These are phyloP conservation scores for Syngnathus rostellatus DNA, from an alignment of 2,797 vertebrate species.

Conservation along the genomic window DNA sequence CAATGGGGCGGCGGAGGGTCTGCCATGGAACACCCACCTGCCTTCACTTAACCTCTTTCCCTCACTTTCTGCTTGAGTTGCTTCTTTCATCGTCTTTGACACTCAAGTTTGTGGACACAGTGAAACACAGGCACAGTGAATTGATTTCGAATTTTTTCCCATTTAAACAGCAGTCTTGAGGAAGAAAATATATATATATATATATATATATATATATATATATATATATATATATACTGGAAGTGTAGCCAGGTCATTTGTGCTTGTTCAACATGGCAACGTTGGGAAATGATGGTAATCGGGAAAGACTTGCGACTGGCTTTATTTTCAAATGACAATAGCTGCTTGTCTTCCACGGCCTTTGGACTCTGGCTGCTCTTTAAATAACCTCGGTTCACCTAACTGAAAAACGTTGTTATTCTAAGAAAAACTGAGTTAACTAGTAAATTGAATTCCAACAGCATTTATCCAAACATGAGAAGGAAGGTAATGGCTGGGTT, in stretches of 20 bases:
- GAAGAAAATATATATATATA: neutral
- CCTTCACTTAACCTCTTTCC: slow-evolving; percentile 75
- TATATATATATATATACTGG: neutral
- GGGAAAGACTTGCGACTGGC: neutral
- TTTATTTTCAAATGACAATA: slow-evolving; percentile 12
- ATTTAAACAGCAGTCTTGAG: neutral
- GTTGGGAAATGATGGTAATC: neutral
- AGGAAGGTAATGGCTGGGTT: slow-evolving; percentile 11
- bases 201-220: neutral
- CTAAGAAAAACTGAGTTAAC: slow-evolving; percentile 21
- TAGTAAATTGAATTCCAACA: slow-evolving; percentile 22
- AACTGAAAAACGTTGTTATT: slow-evolving; percentile 6
- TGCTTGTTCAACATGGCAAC: slow-evolving; percentile 9
- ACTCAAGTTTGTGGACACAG: slow-evolving; percentile 16
- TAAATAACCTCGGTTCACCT: slow-evolving; percentile 14
- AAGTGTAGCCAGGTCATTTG: neutral
- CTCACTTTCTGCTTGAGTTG: slow-evolving; percentile 77
- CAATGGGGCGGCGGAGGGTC: slow-evolving; percentile 54
- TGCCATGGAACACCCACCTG: slow-evolving; percentile 73
- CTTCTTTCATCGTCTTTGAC: slow-evolving; percentile 63
- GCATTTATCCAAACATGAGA: slow-evolving; percentile 12
- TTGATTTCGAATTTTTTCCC: neutral
- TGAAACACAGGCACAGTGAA: neutral
- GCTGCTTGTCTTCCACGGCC: slow-evolving; percentile 22
- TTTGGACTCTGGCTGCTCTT: slow-evolving; percentile 22